Conservation (phyloP, 2,113 vertebrate genomes). For the Bubo scandiacus region DNA sequence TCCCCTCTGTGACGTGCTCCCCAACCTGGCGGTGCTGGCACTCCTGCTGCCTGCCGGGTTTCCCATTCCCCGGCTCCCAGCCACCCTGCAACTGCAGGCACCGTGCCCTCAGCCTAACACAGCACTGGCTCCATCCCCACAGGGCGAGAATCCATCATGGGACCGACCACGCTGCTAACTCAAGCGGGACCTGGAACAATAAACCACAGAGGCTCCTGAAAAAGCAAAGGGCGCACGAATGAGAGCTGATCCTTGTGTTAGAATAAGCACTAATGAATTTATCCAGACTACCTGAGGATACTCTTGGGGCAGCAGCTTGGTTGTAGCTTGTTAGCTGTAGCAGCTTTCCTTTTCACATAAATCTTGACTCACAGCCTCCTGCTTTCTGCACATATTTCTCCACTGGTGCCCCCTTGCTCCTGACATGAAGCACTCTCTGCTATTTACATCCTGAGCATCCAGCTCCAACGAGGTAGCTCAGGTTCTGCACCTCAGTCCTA, state of each 20-base stretch:
- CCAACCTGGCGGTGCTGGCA: neutral
- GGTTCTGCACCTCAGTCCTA: conserved; percentile 2
- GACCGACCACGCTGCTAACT: neutral
- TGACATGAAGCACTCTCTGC: neutral
- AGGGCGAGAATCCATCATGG: neutral
- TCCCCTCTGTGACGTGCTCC: neutral
- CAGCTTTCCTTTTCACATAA: neutral
- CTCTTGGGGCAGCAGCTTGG: neutral
- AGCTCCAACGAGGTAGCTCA: neutral
- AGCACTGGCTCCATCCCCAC: neutral
- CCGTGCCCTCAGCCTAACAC: neutral
- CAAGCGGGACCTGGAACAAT: neutral
- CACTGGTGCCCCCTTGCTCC: neutral
- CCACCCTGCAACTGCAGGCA: neutral
- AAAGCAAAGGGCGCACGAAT: neutral
- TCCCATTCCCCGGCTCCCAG: neutral
- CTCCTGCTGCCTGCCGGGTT: neutral
- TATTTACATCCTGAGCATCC: neutral
- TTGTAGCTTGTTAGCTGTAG: neutral
- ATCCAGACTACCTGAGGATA: neutral
- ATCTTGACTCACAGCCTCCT: neutral
- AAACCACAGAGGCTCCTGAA: neutral
- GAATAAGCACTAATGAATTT: neutral
- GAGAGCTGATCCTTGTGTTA: neutral
- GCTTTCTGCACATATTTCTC: neutral